phyloP scores from a whole-genome alignment of 2,888 invertebrate species.

The Selenia dentaria region DNA sequence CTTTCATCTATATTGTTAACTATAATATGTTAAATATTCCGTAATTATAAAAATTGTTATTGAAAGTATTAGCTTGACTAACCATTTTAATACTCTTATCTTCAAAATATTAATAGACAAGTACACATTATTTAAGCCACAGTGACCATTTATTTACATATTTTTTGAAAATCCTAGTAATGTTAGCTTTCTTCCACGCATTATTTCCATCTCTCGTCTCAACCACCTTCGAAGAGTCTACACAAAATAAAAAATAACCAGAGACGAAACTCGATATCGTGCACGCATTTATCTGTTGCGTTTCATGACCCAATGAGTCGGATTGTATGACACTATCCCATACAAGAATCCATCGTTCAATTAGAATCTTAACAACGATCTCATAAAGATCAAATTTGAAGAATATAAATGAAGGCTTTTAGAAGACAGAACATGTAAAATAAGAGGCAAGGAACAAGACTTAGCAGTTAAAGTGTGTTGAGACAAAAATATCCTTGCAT shows the following conservation, averaged over 20 bases:
- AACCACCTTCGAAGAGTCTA: slow-evolving; percentile 42
- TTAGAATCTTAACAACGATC: slow-evolving; percentile 33
- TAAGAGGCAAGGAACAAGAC: slow-evolving; percentile 62
- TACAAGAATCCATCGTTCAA: slow-evolving; percentile 31
- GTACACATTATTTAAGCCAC: too few relatives aligned
- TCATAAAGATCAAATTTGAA: slow-evolving; percentile 43
- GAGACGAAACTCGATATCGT: slow-evolving; percentile 71
- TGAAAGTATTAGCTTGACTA: too few relatives aligned
- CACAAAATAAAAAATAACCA: slow-evolving; percentile 51
- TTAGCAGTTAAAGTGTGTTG: slow-evolving; percentile 49
- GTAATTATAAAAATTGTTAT: too few relatives aligned
- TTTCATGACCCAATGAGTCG: slow-evolving; percentile 70
- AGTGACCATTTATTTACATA: too few relatives aligned
- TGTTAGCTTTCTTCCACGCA: slow-evolving; percentile 20
- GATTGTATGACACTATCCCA: slow-evolving; percentile 73
- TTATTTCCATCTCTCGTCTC: slow-evolving; percentile 23
- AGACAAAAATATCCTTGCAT: slow-evolving; percentile 36
- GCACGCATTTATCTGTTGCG: slow-evolving; percentile 75
- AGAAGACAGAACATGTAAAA: slow-evolving; percentile 60
- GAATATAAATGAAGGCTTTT: slow-evolving; percentile 31
- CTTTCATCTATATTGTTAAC: too few relatives aligned
- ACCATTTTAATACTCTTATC: too few relatives aligned
- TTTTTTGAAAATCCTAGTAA: too few relatives aligned
- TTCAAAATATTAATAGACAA: too few relatives aligned
- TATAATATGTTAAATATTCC: too few relatives aligned